Evolutionary conservation across 2,797 vertebrate species (phyloP).

Genomic region (Silurus aristotelis): DNA sequence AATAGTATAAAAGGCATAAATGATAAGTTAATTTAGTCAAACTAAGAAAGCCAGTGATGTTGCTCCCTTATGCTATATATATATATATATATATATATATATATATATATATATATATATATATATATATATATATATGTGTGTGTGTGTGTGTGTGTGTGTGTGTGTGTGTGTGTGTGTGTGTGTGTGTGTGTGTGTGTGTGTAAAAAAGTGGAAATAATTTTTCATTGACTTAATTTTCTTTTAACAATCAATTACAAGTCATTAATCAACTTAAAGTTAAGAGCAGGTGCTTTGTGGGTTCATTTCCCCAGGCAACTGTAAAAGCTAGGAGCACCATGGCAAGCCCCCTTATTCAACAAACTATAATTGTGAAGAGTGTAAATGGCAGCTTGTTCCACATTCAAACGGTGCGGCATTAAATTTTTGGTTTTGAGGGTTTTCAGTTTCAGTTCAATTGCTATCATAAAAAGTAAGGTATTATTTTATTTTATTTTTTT

Average conservation of each 20-base stretch:
- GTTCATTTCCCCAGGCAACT: constrained; percentile 62
- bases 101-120: constrained; percentile 12
- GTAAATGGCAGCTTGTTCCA: constrained; percentile 60
- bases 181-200: too few relatives aligned
- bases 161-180: too few relatives aligned
- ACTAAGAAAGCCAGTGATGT: constrained; percentile 81
- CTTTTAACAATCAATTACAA: constrained; percentile 25
- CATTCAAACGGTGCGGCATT: constrained; percentile 65
- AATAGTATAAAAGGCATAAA: constrained; percentile 79
- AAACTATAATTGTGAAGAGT: constrained; percentile 52
- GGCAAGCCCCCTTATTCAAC: constrained; percentile 54
- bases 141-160: too few relatives aligned
- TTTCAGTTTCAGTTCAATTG: constrained; percentile 63
- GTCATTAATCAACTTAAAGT: constrained; percentile 60
- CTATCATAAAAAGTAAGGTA: constrained; percentile 70
- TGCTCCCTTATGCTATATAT: constrained; percentile 71
- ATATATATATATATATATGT: too few relatives aligned
- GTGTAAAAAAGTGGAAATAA: constrained; percentile 70
- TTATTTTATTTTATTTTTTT: constrained; percentile 60
- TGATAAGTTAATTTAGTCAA: constrained; percentile 73
- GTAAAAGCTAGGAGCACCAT: constrained; percentile 59
- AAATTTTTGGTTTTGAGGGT: constrained; percentile 84
- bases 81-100: constrained; percentile 16
- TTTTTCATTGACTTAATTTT: constrained; percentile 58
- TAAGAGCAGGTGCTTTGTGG: constrained; percentile 66